Evolutionary conservation across 2,797 vertebrate genomes (phyloP).

Genomic region (Neosilurus mollespiculum): DNA sequence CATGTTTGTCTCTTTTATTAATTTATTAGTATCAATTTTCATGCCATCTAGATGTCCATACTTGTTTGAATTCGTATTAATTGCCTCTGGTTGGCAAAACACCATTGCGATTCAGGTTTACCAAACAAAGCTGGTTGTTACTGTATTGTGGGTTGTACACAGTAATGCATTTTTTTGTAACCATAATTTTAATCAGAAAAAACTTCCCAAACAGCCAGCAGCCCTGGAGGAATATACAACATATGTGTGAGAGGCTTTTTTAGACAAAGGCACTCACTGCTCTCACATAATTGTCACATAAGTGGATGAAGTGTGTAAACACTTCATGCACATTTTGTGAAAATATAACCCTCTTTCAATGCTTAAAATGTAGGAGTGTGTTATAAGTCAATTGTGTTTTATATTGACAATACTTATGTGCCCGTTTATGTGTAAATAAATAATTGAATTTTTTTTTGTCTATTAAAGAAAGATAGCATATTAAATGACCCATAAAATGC

Average conservation of each 20-base stretch:
- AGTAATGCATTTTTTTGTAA: background rate
- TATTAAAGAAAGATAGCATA: background rate
- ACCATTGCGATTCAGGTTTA: background rate
- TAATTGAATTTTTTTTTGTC: background rate
- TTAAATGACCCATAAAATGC: constrained; percentile 9
- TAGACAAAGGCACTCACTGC: constrained; percentile 16
- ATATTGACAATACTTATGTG: constrained; percentile 1
- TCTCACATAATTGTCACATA: constrained; percentile 26
- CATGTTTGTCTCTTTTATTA: background rate
- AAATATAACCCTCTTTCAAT: constrained; percentile 17
- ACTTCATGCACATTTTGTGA: constrained; percentile 16
- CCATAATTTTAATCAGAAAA: background rate
- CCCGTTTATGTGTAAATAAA: background rate
- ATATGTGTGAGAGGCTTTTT: constrained; percentile 9
- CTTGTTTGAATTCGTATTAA: background rate
- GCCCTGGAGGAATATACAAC: constrained; percentile 15
- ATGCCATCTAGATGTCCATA: background rate
- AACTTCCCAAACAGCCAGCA: background rate
- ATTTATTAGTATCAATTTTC: background rate
- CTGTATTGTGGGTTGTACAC: background rate
- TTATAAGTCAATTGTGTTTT: constrained; percentile 27
- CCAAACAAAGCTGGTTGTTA: background rate
- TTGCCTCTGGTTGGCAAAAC: background rate
- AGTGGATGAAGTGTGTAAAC: constrained; percentile 28
- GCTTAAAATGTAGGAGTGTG: constrained; percentile 4